These are phyloP conservation scores for Indri indri DNA, from an alignment of 2,113 vertebrate species.

Conservation along the genomic window DNA sequence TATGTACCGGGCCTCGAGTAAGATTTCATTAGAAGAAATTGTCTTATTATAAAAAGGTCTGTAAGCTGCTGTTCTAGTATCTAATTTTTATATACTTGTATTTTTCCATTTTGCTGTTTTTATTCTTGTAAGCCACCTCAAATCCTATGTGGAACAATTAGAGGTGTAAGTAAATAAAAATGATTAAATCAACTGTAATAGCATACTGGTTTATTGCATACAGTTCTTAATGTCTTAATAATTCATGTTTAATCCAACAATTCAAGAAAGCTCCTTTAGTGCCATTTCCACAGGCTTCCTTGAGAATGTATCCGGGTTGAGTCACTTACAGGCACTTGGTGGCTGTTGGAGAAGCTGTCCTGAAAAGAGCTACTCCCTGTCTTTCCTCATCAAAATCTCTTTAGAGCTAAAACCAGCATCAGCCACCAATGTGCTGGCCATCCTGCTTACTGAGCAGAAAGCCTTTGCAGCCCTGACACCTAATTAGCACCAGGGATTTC, in stretches of 20 bases:
- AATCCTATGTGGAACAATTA: background rate
- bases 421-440: background rate
- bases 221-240: background rate
- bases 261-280: background rate
- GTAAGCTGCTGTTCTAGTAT: background rate
- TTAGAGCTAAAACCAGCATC: background rate
- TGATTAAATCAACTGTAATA: background rate
- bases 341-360: background rate
- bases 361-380: background rate
- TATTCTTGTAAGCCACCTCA: background rate
- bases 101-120: background rate
- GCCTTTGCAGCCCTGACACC: background rate
- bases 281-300: background rate
- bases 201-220: background rate
- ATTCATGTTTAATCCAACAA: background rate
- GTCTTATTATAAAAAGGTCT: background rate
- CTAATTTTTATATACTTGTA: background rate
- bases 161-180: background rate
- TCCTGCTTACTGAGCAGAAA: background rate
- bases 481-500: background rate
- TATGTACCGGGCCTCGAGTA: background rate
- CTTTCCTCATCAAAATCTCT: background rate
- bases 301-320: background rate
- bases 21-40: background rate
- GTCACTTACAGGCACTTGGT: background rate